phyloP scores from a whole-genome alignment of 2,797 vertebrate species.

The Anableps anableps region DNA sequence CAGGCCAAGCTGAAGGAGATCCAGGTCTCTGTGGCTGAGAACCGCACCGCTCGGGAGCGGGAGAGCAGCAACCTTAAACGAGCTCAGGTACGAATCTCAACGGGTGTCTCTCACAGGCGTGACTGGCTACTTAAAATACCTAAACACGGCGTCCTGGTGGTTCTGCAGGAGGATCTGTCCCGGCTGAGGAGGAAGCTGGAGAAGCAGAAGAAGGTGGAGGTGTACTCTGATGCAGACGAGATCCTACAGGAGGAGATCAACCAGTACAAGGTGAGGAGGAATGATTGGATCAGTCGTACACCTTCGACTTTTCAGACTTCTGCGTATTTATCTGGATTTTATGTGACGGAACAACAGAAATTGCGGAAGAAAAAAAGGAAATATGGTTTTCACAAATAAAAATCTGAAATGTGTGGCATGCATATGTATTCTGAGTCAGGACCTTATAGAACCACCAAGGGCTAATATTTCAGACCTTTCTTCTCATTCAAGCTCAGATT shows the following conservation, averaged over 20 bases:
- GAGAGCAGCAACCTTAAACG: constrained; percentile 92
- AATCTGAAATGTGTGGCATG: neutral
- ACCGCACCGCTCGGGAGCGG: constrained; percentile 89
- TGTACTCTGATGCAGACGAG: constrained; percentile 94
- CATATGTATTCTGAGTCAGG: too few species aligned
- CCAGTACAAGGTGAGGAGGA: constrained; percentile 88
- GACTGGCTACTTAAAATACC: neutral
- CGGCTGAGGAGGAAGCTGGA: constrained; percentile 91
- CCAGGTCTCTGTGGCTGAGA: constrained; percentile 91
- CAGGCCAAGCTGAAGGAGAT: constrained; percentile 91
- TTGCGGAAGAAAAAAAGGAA: neutral
- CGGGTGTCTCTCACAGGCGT: neutral
- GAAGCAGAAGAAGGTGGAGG: constrained; percentile 96
- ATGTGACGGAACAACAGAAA: neutral
- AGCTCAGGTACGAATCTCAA: constrained; percentile 84
- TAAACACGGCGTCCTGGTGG: neutral
- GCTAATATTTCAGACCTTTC: too few species aligned
- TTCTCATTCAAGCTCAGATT: too few species aligned
- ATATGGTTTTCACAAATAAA: constrained; percentile 3
- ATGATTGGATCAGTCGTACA: neutral
- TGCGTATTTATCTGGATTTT: neutral
- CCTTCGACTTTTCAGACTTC: too few species aligned
- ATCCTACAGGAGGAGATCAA: constrained; percentile 97
- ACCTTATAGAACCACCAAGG: too few species aligned
- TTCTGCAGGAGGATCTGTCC: constrained; percentile 90